Conservation (phyloP, 1,140 invertebrate species). For the Microplitis demolitor region DNA sequence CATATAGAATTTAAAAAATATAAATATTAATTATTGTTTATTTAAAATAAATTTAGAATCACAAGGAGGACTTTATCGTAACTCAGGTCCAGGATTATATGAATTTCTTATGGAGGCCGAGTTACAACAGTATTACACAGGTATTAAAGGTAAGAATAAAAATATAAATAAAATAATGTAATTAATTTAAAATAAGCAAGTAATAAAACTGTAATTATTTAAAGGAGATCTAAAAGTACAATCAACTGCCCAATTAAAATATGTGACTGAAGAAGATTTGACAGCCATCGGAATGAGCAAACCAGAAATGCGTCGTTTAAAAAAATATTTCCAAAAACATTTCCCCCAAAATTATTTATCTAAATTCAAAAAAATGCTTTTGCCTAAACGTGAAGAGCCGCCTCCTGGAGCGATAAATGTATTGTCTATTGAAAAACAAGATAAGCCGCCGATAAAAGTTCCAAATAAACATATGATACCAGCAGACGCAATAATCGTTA, state of each 20-base stretch:
- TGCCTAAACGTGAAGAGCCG: conserved; percentile 68
- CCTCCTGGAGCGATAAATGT: conserved; percentile 45
- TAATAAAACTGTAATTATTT: conserved; percentile 32
- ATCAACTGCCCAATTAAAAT: conserved; percentile 95
- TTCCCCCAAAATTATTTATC: conserved; percentile 91
- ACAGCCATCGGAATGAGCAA: conserved; percentile 91
- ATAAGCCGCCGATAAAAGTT: conserved; percentile 63
- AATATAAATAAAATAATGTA: not conserved
- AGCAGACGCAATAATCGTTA: conserved; percentile 88
- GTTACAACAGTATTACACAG: conserved; percentile 85
- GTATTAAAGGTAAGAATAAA: conserved; percentile 65
- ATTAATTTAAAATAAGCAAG: not conserved
- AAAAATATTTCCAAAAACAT: conserved; percentile 92
- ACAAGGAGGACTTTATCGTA: conserved; percentile 56
- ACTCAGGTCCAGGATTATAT: conserved; percentile 75
- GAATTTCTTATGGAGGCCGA: conserved; percentile 91
- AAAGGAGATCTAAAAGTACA: conserved; percentile 79
- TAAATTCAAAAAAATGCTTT: conserved; percentile 82
- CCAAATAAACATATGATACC: conserved; percentile 96
- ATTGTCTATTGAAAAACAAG: conserved; percentile 56
- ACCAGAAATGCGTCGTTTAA: conserved; percentile 90
- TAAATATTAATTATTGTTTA: too few species aligned
- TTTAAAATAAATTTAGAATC: conserved; percentile 39
- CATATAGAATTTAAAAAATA: too few species aligned
- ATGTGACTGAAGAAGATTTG: conserved; percentile 92